Evolutionary conservation across 2,888 invertebrate genomes (phyloP), one percentile per base, ranked within the genome.

Genomic region (Stenurella melanura): DNA sequence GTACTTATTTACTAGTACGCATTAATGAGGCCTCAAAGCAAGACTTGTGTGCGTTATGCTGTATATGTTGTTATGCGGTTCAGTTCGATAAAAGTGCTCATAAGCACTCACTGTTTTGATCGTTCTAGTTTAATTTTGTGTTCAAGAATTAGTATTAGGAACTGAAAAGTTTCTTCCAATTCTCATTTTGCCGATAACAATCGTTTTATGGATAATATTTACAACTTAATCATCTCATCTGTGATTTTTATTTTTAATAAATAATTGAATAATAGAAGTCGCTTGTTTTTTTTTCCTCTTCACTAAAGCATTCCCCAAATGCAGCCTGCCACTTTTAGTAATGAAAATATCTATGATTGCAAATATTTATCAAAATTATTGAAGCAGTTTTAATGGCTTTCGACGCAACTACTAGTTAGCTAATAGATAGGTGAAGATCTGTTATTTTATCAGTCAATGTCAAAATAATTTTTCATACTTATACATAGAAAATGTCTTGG

Each of bases 161-260:
- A 64, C 30, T 66, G 38, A 34, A 63, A 18, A 34, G n/a, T n/a
- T 50, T 50, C n/a, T 50, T 50, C 50, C 50, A 50, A 50, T 50
- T n/a, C n/a, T 50, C 50, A 50, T 50, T 50, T 42, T 50, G n/a
- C n/a, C 15, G 50, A 17, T 50, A 50, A 50, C 50, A 50, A 50
- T 50, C 50, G n/a, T 50, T 50, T 50, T 50, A 17, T 50, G 50
- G 50, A 50, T 50, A 50, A 50, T 50, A n/a, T 50, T 50, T 50
- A 50, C 50, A 50, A 50, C 12, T 50, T 50, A n/a, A 50, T 21
- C n/a, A n/a, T n/a, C n/a, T 26, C 26, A 21, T 61, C 61, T 61
- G 61, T 61, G 61, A 61, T 61, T 61, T 58, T 61, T 61, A 61
- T 61, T 61, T 61, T n/a, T 61, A 30, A 61, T 30, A n/a, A 60